Conservation (phyloP, 2,888 invertebrate genomes). For the Venusia cambrica region DNA sequence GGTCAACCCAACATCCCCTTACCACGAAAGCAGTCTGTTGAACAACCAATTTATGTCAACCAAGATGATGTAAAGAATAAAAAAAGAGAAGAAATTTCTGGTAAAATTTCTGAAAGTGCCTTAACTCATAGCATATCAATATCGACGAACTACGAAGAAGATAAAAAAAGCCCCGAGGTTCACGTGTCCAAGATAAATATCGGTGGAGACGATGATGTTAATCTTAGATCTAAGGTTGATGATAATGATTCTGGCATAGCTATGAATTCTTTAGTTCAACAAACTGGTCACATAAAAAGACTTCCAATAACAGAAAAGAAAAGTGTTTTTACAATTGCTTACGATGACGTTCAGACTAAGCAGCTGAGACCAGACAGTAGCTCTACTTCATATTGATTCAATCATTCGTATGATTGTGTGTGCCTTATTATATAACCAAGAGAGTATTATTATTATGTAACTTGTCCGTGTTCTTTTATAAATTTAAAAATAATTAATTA, state of each 20-base stretch:
- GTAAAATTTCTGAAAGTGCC: constrained; percentile 66
- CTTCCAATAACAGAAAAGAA: constrained; percentile 92
- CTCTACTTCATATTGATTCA: constrained; percentile 82
- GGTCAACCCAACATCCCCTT: constrained; percentile 73
- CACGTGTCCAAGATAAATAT: constrained; percentile 80
- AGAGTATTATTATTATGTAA: constrained; percentile 43
- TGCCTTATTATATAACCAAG: constrained; percentile 55
- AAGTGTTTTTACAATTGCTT: constrained; percentile 95
- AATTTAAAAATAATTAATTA: constrained; percentile 26
- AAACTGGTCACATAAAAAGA: constrained; percentile 81
- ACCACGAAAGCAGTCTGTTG: constrained; percentile 55
- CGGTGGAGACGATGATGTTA: constrained; percentile 57
- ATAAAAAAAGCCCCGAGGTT: constrained; percentile 66
- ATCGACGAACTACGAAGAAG: constrained; percentile 66
- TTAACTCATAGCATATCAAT: constrained; percentile 70
- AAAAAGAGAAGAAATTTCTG: constrained; percentile 42
- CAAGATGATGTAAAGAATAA: constrained; percentile 65
- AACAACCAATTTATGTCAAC: constrained; percentile 74
- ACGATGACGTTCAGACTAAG: constrained; percentile 93
- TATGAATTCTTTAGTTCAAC: constrained; percentile 81
- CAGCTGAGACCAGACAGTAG: constrained; percentile 90
- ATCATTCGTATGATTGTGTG: constrained; percentile 38
- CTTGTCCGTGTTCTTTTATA: constrained; percentile 28
- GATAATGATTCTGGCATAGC: constrained; percentile 91
- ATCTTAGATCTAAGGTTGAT: constrained; percentile 67